Evolutionary conservation across 2,888 invertebrate species (phyloP), one percentile per base, ranked within the genome.

Genomic region (Ligdia adustata): DNA sequence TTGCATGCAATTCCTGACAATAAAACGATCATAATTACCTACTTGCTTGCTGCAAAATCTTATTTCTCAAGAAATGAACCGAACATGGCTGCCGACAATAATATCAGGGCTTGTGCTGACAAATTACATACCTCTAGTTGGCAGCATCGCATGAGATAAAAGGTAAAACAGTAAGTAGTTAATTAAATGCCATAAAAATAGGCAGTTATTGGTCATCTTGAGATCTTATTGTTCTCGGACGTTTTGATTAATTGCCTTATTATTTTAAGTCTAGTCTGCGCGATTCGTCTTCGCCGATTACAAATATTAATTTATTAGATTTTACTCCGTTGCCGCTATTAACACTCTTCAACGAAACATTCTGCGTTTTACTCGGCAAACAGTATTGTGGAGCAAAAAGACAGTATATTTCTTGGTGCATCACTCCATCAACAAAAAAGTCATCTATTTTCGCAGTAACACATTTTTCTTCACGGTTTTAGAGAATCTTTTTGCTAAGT

Each of bases 21-120:
- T 44, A 50, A 49, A 9, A 34, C 47, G 20, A 16, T 34, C 29
- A 43, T 56, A 45, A 53, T 49, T 45, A 51, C 45, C 35, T 44
- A 27, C 42, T 39, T 45, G 34, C 20, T 35, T 28, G 38, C 41
- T 13, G 35, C 34, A 32, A 9, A 57, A 38, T 49, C 37, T 32
- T 37, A 46, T 46, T 51, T 56, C 48, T 51, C 40, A 31, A 47
- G 37, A 35, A 45, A 34, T 35, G 28, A 45, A 38, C 27, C 14
- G 28, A 45, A 38, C 27, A 18, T 31, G 31, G 31, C 13, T 9
- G 28, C 38, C 11, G 37, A 29, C 41, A 29, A 46, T 49, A 50
- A 47, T 44, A 12, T 35, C 35, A 40, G 22, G 14, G 27, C 26
- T 35, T 32, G 37, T 32, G 24, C 18, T 26, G 16, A 22, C 37